Evolutionary conservation across 2,888 invertebrate genomes (phyloP), one percentile per base, ranked within the genome.

Genomic region (Metopia argyrocephala): DNA sequence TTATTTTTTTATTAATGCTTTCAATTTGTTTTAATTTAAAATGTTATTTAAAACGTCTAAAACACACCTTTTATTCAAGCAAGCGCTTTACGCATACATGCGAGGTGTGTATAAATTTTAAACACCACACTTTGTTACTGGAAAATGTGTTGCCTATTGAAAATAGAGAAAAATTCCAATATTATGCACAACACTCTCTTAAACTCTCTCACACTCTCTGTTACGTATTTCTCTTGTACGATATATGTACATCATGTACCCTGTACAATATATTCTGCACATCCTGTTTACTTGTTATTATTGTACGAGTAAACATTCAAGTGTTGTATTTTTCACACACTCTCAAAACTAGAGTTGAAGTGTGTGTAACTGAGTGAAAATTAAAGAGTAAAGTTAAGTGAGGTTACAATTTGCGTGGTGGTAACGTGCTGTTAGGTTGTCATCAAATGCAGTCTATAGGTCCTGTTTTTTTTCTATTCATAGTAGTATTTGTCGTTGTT

Each of bases 271-370:
- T n/a, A n/a, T n/a, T n/a, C n/a, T n/a, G n/a, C n/a, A n/a, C n/a
- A n/a, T n/a, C n/a, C n/a, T n/a, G n/a, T n/a, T n/a, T n/a, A n/a
- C n/a, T 66, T 78, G 50, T 78, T 78, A 74, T 81, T 81, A 74
- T 81, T 81, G 69, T 74, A 78, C 78, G 71, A 75, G 81, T 66
- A 69, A 78, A 71, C 81, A 75, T 78, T 74, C 28, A 75, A 81
- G 74, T 81, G 81, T 81, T 81, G n/a, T 81, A 52, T 75, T 28
- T 78, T 78, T 81, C 78, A 74, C 78, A 46, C 81, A 78, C 69
- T 66, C 66, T 27, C 66, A 45, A 61, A 25, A 38, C 66, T 18
- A 69, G 15, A 61, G 69, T 74, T 64, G 59, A 28, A 61, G 59
- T 48, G 52, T 68, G 54, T 59, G 23, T 61, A 65, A 7, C 56